These are phyloP conservation scores for Actenoides hombroni DNA, from an alignment of 2,113 vertebrate genomes.

Conservation along the genomic window DNA sequence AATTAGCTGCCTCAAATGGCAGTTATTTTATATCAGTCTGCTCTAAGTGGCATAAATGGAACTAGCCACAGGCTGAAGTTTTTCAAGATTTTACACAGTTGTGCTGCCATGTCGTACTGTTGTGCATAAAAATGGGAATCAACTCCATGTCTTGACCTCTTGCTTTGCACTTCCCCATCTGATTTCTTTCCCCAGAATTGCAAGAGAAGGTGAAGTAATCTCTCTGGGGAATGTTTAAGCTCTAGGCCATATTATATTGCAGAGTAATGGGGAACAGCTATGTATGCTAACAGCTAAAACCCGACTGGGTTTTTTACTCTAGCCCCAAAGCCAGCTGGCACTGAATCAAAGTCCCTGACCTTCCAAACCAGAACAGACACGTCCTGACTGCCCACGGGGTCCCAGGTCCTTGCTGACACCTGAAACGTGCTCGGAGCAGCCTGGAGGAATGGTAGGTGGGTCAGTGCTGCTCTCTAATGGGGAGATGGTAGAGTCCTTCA, in stretches of 20 bases:
- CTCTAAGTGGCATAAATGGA: not conserved
- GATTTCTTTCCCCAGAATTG: not conserved
- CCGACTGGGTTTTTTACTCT: not conserved
- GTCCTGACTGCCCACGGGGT: rapidly evolving
- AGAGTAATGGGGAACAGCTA: not conserved
- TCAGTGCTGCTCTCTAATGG: not conserved
- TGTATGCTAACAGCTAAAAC: not conserved
- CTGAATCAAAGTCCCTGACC: not conserved
- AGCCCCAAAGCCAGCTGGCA: not conserved
- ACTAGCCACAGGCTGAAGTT: not conserved
- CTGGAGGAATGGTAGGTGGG: rapidly evolving
- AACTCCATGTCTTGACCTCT: not conserved
- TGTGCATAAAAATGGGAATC: not conserved
- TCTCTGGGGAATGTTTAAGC: not conserved
- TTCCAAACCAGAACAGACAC: not conserved
- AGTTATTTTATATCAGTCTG: not conserved
- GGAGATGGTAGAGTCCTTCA: not conserved
- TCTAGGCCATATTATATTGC: not conserved
- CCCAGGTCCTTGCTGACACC: not conserved
- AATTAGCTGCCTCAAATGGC: not conserved
- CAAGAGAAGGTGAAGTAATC: not conserved
- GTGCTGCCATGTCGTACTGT: not conserved
- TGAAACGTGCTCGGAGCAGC: not conserved
- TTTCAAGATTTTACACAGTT: not conserved
- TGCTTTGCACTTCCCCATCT: not conserved